A percentile compares a stretch with the other conserved stretches of the same genome.
Conservation (phyloP, 1,140 invertebrate species). For the Druon quercuslanigerum region DNA sequence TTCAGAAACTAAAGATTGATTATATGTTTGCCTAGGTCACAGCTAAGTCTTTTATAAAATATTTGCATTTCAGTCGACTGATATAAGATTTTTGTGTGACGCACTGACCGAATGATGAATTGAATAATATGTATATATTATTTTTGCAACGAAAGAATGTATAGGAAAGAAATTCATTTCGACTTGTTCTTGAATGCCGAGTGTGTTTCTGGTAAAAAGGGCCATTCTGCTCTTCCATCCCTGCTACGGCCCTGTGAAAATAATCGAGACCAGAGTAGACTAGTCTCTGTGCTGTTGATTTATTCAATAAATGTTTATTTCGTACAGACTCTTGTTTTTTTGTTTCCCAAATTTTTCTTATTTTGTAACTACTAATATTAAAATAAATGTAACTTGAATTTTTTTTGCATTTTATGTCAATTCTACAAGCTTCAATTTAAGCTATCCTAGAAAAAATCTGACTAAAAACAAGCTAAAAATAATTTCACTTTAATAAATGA, state of each 20-base stretch:
- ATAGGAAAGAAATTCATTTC: conserved; percentile 24
- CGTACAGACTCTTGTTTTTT: conserved; percentile 29
- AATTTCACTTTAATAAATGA: no score
- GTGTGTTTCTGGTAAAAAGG: conserved; percentile 12
- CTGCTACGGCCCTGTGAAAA: conserved; percentile 6
- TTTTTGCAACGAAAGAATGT: conserved; percentile 22
- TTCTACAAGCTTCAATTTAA: no score
- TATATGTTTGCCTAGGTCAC: not conserved
- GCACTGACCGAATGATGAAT: not conserved
- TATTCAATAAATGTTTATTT: conserved; percentile 58
- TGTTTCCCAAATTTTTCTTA: no score
- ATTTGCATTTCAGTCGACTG: conserved; percentile 21
- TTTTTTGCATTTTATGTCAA: no score
- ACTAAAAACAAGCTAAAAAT: no score
- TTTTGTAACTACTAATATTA: no score
- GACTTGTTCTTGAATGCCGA: conserved; percentile 8
- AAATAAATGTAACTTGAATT: no score
- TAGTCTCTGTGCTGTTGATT: conserved; percentile 53
- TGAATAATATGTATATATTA: conserved; percentile 27
- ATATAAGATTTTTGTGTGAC: conserved; percentile 18
- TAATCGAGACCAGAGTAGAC: conserved; percentile 35
- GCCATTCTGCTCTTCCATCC: conserved; percentile 8
- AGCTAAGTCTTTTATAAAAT: not conserved
- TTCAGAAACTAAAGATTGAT: not conserved
- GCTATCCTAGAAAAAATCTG: no score